Evolutionary conservation across 2,888 invertebrate species (phyloP), one percentile per base, ranked within the genome.

Genomic region (Dichetophora obliterata): DNA sequence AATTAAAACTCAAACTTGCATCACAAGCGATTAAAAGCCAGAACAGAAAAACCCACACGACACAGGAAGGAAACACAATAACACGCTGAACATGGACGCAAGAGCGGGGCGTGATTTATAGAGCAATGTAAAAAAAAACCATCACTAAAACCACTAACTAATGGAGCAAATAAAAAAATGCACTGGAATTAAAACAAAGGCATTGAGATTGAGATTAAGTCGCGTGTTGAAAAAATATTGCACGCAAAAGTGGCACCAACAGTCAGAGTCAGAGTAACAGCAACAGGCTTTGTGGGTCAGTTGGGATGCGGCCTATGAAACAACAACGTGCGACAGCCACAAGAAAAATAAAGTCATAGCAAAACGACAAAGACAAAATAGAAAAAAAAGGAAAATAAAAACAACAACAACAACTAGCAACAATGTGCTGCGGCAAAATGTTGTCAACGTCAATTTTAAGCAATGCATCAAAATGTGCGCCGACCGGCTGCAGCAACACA

Each of bases 181-280:
- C 34, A 63, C 14, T 16, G 8, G 34, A 50, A 73, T 11, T 22
- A 50, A 50, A 63, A 63, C 63, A 52, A 63, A 50, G 31, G 6
- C 22, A 54, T 19, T 34, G 19, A 50, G 73, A 73, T 73, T 50
- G 65, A 14, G 69, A 77, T 54, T 69, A 68, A 65, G 27, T 81
- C 77, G 81, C 81, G 78, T 81, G 81, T 66, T 77, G 65, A 57
- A 76, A 76, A 19, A 34, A 19, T 8, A 14, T 8, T 48, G 75
- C 81, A 81, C 80, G 81, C 80, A 66, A 81, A 37, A 52, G 57
- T 70, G 34, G 31, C 16, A 24, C 48, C 74, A 50, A 22, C 22
- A 48, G 66, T 24, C 65, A n/a, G 54, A 54, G 27, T 11, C 3
- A 69, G 14, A 2, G n/a, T 14, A 34, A 52, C 34, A 50, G 52